phyloP scores from a whole-genome alignment of 2,113 vertebrate species.

The Megaceryle torquata region DNA sequence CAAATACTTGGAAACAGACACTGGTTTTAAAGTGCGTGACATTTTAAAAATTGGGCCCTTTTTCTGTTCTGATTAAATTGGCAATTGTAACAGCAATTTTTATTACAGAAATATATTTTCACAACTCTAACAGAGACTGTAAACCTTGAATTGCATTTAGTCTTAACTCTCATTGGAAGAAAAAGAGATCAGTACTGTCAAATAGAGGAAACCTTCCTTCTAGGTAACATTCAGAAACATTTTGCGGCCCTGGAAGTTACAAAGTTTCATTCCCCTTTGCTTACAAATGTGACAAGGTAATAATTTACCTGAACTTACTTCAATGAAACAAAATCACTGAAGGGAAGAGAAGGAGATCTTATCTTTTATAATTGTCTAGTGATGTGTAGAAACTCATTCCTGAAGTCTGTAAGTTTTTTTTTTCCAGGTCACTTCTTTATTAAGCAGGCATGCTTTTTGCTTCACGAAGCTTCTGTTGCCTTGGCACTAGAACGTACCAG shows the following conservation, averaged over 20 bases:
- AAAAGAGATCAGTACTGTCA: neutral
- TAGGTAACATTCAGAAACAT: neutral
- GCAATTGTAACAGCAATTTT: neutral
- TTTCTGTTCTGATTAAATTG: neutral
- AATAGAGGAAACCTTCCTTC: neutral
- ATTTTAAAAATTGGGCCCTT: neutral
- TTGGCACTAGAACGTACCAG: constrained; percentile 45
- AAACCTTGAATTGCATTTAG: neutral
- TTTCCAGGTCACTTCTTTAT: constrained; percentile 48
- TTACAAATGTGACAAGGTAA: neutral
- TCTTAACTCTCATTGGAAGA: neutral
- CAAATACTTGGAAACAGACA: neutral
- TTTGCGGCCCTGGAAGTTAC: neutral
- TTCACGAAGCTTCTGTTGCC: constrained; percentile 46
- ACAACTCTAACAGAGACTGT: neutral
- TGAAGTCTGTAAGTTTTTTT: neutral
- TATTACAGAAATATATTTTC: neutral
- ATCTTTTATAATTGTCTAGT: neutral
- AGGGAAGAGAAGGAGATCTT: neutral
- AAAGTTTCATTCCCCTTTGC: neutral
- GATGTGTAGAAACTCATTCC: neutral
- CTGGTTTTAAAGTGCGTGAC: neutral
- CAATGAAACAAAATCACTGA: neutral
- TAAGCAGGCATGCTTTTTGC: constrained; percentile 74
- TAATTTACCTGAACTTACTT: neutral